Conservation (phyloP, 2,113 vertebrate genomes). For the Pipa parva region DNA sequence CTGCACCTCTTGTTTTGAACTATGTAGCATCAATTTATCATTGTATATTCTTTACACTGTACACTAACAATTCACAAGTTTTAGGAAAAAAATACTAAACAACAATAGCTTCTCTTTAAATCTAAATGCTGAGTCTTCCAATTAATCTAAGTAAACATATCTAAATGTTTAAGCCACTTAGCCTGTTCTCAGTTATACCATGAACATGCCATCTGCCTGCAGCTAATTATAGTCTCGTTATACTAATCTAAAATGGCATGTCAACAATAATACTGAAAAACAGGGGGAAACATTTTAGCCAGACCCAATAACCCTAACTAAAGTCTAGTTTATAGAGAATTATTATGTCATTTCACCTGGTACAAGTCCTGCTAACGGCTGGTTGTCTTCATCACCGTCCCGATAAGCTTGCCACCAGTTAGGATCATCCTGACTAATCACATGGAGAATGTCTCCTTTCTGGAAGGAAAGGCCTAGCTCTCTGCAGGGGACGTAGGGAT, state of each 20-base stretch:
- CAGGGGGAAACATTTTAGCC: background rate
- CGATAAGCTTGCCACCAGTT: constrained; percentile 97
- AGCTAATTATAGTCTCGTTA: background rate
- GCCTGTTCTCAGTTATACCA: background rate
- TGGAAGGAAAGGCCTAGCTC: constrained; percentile 91
- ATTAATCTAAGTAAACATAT: background rate
- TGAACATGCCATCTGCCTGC: background rate
- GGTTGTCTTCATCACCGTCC: constrained; percentile 92
- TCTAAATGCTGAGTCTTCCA: too few relatives aligned
- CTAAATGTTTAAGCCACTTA: constrained; percentile 1
- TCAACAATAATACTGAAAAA: background rate
- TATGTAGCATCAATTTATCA: too few relatives aligned
- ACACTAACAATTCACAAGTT: too few relatives aligned
- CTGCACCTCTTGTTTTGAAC: too few relatives aligned
- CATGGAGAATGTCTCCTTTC: constrained; percentile 92
- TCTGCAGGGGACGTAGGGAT: constrained; percentile 89
- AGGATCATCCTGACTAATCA: constrained; percentile 94
- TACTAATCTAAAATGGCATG: background rate
- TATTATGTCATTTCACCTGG: constrained; percentile 69
- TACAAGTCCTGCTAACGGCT: constrained; percentile 88
- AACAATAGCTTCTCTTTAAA: too few relatives aligned
- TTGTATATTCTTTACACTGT: too few relatives aligned
- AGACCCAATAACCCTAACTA: background rate
- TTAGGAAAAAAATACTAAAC: too few relatives aligned
- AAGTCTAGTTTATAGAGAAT: background rate